Base-by-base conservation (phyloP, 1,140 invertebrate genomes). In the Drosophila persimilis region DNA sequence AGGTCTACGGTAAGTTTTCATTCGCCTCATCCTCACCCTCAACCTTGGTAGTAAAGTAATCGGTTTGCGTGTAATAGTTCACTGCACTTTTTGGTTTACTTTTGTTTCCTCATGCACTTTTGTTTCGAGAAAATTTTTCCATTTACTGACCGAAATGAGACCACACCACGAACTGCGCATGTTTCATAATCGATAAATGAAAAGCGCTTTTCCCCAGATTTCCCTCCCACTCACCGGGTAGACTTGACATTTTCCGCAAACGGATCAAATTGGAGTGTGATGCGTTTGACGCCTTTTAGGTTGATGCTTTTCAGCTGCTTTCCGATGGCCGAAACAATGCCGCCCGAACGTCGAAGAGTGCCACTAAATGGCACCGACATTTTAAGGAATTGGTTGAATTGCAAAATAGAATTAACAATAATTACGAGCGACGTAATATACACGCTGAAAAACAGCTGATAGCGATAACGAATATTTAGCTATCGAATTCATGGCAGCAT, bases 261-360 rank as follows among this genome's bases (percentile, higher is more conserved):
- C 6, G 97, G 97, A 92, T 98, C 96, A 79, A 97, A 97, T 83
- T 95, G 94, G 47, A 97, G 94, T 13, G 93, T 93, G 60, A 98
- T 94, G 90, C 93, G 94, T 79, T 95, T 95, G 0, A 96, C 94
- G n/a, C 96, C 96, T 91, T 95, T 95, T 17, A 97, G 92, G 92
- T 95, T 96, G 7, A 97, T 81, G 57, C 78, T 70, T 80, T 93
- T 95, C 46, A 96, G 66, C 90, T 96, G 95, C 90, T 95, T 95
- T 46, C 83, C 91, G 58, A 96, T 94, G 44, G 95, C 94, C 78
- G 94, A 94, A 35, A 95, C 91, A 22, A 95, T 58, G 41, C 95
- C 95, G 15, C 90, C 92, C 0, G 94, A 95, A 57, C 94, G 93
- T 54, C 90, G 91, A 35, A 94, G 81, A 15, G 93, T 92, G 61